phyloP scores from a whole-genome alignment of 2,113 vertebrate genomes.

The Aphelocoma coerulescens region DNA sequence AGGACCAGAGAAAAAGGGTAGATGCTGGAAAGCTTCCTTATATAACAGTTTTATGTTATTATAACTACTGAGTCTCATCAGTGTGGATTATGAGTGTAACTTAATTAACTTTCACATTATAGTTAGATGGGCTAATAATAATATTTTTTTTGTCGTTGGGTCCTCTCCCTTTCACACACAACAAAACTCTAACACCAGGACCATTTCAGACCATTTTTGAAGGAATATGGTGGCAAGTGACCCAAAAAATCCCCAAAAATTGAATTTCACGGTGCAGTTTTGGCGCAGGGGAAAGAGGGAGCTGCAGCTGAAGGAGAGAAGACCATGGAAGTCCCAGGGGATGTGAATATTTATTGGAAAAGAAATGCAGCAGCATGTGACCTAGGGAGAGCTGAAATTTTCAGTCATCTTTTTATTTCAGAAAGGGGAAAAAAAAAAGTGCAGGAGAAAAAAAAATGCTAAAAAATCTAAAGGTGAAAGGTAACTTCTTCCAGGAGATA shows the following conservation, averaged over 20 bases:
- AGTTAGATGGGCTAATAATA: background rate
- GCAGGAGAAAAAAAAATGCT: background rate
- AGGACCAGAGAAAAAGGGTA: background rate
- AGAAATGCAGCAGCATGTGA: background rate
- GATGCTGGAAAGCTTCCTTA: background rate
- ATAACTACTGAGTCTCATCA: background rate
- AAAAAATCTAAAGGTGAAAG: background rate
- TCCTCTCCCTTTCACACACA: background rate
- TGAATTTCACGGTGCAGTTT: background rate
- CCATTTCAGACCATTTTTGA: background rate
- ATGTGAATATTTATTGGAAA: background rate
- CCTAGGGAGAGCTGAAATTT: background rate
- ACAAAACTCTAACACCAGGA: background rate
- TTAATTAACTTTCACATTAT: background rate
- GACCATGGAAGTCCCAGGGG: background rate
- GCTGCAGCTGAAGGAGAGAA: background rate
- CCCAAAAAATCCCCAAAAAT: background rate
- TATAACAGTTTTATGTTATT: background rate
- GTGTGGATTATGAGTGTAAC: background rate
- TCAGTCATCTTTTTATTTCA: background rate
- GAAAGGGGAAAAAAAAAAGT: background rate
- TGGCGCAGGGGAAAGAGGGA: fast-evolving
- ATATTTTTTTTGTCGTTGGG: background rate
- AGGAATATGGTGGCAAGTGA: background rate
- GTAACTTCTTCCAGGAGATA: background rate